A percentile compares a stretch with the other conserved stretches of the same genome.
These are phyloP conservation scores for Drosophila falleni DNA, from an alignment of 2,888 invertebrate species.

Conservation along the genomic window DNA sequence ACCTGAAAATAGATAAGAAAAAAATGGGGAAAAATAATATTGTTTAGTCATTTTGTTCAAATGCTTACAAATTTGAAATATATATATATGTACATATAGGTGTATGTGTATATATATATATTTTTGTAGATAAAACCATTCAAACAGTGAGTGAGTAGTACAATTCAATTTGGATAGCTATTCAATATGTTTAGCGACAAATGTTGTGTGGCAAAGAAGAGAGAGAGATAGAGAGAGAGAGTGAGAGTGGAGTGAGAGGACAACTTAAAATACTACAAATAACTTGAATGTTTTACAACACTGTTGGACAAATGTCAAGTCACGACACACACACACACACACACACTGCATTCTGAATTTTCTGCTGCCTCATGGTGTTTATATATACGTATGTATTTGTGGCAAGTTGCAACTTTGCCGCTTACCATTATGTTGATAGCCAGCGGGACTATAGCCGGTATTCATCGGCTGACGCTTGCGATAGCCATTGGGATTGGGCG, in stretches of 20 bases:
- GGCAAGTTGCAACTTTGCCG: slow-evolving; percentile 1
- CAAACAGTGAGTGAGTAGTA: slow-evolving; percentile 80
- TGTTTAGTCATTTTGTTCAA: slow-evolving; percentile 35
- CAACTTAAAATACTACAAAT: slow-evolving; percentile 6
- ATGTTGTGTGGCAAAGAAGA: slow-evolving; percentile 53
- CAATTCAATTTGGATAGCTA: slow-evolving; percentile 72
- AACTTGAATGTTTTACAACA: slow-evolving; percentile 7
- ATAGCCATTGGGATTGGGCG: slow-evolving; percentile 47
- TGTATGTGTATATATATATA: slow-evolving; percentile 16
- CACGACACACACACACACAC: neutral
- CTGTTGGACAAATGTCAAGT: slow-evolving; percentile 7
- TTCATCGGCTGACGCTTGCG: slow-evolving; percentile 66
- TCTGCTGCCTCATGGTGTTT: slow-evolving; percentile 21
- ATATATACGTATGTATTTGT: neutral
- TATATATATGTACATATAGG: slow-evolving; percentile 10
- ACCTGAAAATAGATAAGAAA: slow-evolving; percentile 61
- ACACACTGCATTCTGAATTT: neutral
- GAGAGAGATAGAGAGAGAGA: neutral
- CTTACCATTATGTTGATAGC: slow-evolving; percentile 70
- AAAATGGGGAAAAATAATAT: slow-evolving; percentile 26
- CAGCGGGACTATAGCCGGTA: slow-evolving; percentile 36
- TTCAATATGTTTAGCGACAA: slow-evolving; percentile 76
- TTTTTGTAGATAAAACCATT: slow-evolving; percentile 46
- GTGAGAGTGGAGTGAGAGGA: neutral
- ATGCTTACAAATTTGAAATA: slow-evolving; percentile 1